These are phyloP conservation scores for Melinaea menophilus DNA, from an alignment of 2,888 invertebrate genomes.

Conservation along the genomic window DNA sequence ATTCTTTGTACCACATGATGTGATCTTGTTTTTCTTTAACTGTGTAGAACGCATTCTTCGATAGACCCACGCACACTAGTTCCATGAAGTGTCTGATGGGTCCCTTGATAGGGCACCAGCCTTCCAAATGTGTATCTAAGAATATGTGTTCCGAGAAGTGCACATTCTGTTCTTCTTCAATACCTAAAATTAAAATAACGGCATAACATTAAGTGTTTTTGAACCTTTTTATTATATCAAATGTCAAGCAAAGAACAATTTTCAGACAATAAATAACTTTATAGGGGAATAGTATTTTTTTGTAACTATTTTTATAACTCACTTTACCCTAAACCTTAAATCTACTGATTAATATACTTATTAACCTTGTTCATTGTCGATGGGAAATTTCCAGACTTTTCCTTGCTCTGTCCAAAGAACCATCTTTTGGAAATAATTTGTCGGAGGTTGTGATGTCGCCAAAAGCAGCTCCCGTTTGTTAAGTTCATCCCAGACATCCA, in stretches of 20 bases:
- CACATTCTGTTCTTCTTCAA: conserved; percentile 81
- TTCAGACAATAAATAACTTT: no score
- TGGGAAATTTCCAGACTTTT: conserved; percentile 97
- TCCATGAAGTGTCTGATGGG: conserved; percentile 99
- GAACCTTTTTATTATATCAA: no score
- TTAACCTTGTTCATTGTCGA: conserved; percentile 95
- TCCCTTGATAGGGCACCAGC: conserved; percentile 93
- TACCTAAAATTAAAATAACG: conserved; percentile 60
- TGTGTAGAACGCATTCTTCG: conserved; percentile 95
- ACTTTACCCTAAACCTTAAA: no score
- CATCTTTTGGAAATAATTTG: conserved; percentile 96
- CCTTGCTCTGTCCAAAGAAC: conserved; percentile 95
- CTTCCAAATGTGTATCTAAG: conserved; percentile 89
- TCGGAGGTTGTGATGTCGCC: conserved; percentile 84
- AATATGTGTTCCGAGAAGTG: conserved; percentile 97
- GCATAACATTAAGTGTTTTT: neutral
- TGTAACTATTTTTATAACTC: no score
- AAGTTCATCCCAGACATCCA: conserved; percentile 84
- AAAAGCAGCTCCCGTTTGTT: conserved; percentile 82
- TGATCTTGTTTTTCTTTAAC: conserved; percentile 92
- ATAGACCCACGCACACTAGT: conserved; percentile 93
- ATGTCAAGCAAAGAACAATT: no score
- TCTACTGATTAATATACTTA: no score
- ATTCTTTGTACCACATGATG: conserved; percentile 94
- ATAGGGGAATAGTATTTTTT: no score